These are phyloP conservation scores for Phthorimaea operculella DNA, from an alignment of 1,140 invertebrate species.

Conservation along the genomic window DNA sequence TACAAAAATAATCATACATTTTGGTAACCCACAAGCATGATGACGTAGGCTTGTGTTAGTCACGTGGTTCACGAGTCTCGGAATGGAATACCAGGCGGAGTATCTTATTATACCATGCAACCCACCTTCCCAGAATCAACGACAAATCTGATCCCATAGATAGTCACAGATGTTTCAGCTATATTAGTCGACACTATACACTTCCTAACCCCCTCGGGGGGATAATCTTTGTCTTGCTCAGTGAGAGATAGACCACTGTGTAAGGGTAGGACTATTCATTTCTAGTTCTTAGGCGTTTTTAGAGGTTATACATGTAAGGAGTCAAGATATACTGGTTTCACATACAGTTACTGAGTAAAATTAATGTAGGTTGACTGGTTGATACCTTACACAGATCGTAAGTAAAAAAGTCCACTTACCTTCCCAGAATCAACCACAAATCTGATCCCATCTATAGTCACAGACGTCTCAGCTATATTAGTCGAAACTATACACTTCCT, in stretches of 20 bases:
- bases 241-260: conserved; percentile 93
- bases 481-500: conserved; percentile 98
- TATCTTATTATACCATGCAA: too few species aligned
- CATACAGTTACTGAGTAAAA: too few species aligned
- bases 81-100: too few species aligned
- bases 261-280: conserved; percentile 95
- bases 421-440: conserved; percentile 98
- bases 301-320: too few species aligned
- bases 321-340: too few species aligned
- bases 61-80: too few species aligned
- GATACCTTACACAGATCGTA: too few species aligned
- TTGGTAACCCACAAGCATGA: too few species aligned
- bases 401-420: conserved; percentile 72
- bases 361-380: too few species aligned
- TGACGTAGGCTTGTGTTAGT: too few species aligned
- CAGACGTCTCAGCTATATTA: conserved; percentile 99
- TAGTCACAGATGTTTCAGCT: conserved; percentile 98
- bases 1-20: too few species aligned
- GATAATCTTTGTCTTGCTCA: conserved; percentile 97
- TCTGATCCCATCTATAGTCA: conserved; percentile 98
- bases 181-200: conserved; percentile 99
- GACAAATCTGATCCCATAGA: conserved; percentile 98
- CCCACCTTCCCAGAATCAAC: conserved; percentile 97
- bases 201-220: conserved; percentile 95
- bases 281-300: conserved; percentile 79